phyloP scores from a whole-genome alignment of 2,797 vertebrate genomes.

The Urosaurus nigricauda region DNA sequence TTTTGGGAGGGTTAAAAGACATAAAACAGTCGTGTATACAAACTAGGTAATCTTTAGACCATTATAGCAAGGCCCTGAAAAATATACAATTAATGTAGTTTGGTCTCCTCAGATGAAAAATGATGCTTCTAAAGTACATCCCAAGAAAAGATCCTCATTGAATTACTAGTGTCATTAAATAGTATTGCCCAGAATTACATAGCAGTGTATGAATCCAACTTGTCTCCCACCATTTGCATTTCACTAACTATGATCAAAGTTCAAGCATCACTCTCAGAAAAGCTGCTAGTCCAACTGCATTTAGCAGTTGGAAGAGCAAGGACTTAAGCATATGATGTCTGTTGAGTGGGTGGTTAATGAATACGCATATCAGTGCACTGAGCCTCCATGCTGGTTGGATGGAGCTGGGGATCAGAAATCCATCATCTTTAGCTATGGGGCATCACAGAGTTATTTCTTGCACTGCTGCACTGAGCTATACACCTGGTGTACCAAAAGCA shows the following conservation, averaged over 20 bases:
- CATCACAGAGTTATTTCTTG: constrained; percentile 61
- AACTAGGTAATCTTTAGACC: background rate
- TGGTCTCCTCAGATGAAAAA: constrained; percentile 11
- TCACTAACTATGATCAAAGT: background rate
- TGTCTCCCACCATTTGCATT: constrained; percentile 30
- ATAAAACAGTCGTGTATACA: background rate
- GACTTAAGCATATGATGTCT: constrained; percentile 42
- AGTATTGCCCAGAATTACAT: constrained; percentile 25
- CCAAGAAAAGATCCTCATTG: background rate
- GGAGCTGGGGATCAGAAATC: constrained; percentile 65
- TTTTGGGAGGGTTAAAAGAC: background rate
- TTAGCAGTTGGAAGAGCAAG: constrained; percentile 40
- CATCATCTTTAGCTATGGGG: constrained; percentile 73
- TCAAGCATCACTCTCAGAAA: constrained; percentile 33
- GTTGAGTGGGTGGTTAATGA: constrained; percentile 65
- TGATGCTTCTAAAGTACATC: constrained; percentile 8
- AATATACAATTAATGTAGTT: background rate
- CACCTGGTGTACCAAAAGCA: constrained; percentile 44
- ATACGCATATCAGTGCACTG: constrained; percentile 58
- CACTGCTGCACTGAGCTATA: constrained; percentile 56
- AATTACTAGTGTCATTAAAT: background rate
- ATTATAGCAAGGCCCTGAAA: no score
- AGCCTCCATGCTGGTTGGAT: constrained; percentile 46
- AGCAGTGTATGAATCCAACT: constrained; percentile 2
- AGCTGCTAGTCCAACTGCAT: constrained; percentile 47